These are phyloP conservation scores for Onychostoma macrolepis DNA, from an alignment of 2,113 vertebrate species.

Conservation along the genomic window DNA sequence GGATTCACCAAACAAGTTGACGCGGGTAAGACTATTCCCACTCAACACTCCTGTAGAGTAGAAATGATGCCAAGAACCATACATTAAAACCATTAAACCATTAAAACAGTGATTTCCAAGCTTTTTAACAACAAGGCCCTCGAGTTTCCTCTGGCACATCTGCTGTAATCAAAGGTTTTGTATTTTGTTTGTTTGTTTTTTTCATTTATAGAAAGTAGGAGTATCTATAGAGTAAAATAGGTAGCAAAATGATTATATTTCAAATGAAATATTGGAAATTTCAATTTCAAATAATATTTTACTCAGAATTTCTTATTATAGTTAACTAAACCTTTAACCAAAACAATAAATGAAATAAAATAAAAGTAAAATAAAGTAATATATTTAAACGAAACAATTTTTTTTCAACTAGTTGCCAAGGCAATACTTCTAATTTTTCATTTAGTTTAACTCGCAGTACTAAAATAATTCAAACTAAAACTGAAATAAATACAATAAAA, in stretches of 20 bases:
- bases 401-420: not conserved
- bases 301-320: not conserved
- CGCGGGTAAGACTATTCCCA: constrained; percentile 81
- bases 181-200: too few relatives aligned
- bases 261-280: not conserved
- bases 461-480: not conserved
- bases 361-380: too few relatives aligned
- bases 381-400: too few relatives aligned
- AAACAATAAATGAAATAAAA: not conserved
- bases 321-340: too few relatives aligned
- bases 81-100: not conserved
- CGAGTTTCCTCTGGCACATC: not conserved
- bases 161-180: not conserved
- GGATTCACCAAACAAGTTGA: constrained; percentile 90
- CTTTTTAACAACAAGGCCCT: not conserved
- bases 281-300: not conserved
- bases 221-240: not conserved
- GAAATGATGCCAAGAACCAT: not conserved
- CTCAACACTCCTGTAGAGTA: not conserved
- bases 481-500: not conserved
- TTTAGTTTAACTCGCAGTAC: not conserved
- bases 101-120: not conserved
- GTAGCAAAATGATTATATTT: not conserved
- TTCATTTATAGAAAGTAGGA: not conserved
- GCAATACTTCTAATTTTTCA: not conserved